These are phyloP conservation scores for Rotaria socialis DNA, from an alignment of 2,888 invertebrate species.

Conservation along the genomic window DNA sequence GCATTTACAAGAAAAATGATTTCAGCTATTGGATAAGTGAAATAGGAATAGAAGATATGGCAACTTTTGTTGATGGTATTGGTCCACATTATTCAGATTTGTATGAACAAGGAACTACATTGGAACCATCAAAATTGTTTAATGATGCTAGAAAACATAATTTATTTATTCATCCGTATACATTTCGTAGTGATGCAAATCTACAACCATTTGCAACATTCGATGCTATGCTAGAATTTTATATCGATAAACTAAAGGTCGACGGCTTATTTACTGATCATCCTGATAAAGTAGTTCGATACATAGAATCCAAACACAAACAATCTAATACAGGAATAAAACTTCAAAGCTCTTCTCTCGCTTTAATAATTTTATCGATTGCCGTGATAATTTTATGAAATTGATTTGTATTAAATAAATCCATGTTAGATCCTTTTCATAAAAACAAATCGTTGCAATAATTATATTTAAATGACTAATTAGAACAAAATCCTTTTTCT, in stretches of 20 bases:
- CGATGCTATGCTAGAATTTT: slow-evolving; percentile 32
- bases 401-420: background rate
- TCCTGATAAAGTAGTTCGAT: slow-evolving; percentile 45
- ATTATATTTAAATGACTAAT: too few species aligned
- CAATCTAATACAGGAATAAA: background rate
- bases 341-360: background rate
- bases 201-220: slow-evolving; percentile 1
- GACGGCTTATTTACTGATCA: slow-evolving; percentile 51
- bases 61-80: slow-evolving; percentile 47
- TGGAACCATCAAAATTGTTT: slow-evolving; percentile 28
- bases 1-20: background rate
- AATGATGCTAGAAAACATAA: slow-evolving; percentile 38
- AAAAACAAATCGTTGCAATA: too few species aligned
- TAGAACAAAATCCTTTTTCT: too few species aligned
- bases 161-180: slow-evolving; percentile 44
- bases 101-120: background rate
- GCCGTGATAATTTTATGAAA: background rate
- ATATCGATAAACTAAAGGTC: slow-evolving; percentile 46
- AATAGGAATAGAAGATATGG: slow-evolving; percentile 41
- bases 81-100: slow-evolving; percentile 45
- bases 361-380: background rate
- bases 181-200: slow-evolving; percentile 40
- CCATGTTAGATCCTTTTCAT: too few species aligned
- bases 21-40: slow-evolving; percentile 38
- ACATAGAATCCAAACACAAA: background rate